phyloP scores from a whole-genome alignment of 2,797 vertebrate species.

The Tympanoctomys barrerae region DNA sequence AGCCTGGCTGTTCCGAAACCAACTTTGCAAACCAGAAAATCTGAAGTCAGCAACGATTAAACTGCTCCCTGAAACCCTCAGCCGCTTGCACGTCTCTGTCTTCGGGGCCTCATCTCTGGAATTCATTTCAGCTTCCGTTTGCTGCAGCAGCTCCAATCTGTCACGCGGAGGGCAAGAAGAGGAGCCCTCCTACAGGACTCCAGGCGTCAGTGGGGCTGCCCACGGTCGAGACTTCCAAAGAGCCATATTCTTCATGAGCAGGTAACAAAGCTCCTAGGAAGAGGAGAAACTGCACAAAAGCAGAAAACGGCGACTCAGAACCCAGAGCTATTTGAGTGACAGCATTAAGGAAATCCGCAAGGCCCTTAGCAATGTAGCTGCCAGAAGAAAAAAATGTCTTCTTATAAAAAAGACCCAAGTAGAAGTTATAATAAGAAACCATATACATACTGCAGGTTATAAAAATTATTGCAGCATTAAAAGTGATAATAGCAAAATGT shows the following conservation, averaged over 20 bases:
- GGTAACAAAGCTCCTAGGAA: slow-evolving; percentile 78
- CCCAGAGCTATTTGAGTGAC: slow-evolving; percentile 65
- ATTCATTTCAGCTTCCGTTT: slow-evolving; percentile 64
- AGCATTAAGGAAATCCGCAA: slow-evolving; percentile 74
- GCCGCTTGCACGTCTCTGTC: slow-evolving; percentile 56
- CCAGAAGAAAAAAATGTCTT: slow-evolving; percentile 50
- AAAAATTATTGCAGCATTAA: slow-evolving; percentile 71
- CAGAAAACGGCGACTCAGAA: slow-evolving; percentile 80
- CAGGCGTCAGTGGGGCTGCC: slow-evolving; percentile 37
- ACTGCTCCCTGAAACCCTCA: slow-evolving; percentile 65
- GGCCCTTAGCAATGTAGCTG: slow-evolving; percentile 72
- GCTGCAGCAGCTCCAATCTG: slow-evolving; percentile 70
- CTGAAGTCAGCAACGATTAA: slow-evolving; percentile 75
- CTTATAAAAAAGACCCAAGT: slow-evolving; percentile 57
- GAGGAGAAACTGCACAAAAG: slow-evolving; percentile 71
- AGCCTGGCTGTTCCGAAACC: neutral
- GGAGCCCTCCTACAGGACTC: slow-evolving; percentile 75
- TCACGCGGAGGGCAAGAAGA: slow-evolving; percentile 66
- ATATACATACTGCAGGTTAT: slow-evolving; percentile 55
- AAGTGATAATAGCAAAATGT: slow-evolving; percentile 53
- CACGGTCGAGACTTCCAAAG: slow-evolving; percentile 58
- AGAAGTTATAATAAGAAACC: slow-evolving; percentile 69
- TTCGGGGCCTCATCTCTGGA: slow-evolving; percentile 72
- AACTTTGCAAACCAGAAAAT: slow-evolving; percentile 65
- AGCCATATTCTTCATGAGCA: slow-evolving; percentile 68